Evolutionary conservation across 2,888 invertebrate species (phyloP), one percentile per base, ranked within the genome.

Genomic region (Blastobasis lacticolella): DNA sequence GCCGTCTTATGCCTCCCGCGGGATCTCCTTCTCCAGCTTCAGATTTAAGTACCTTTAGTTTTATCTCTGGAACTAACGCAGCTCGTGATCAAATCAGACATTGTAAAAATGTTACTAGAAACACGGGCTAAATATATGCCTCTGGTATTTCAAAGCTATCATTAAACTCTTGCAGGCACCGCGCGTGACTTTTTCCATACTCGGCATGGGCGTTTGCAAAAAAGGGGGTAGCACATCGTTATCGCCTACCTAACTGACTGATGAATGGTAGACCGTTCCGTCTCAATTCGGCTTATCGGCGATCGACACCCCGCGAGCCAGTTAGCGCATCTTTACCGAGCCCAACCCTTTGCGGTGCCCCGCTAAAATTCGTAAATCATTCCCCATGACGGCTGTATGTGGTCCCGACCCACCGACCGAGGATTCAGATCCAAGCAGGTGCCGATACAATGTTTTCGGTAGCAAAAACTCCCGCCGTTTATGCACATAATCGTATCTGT

Each of bases 261-360:
- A 85, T 87, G 85, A 87, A 87, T 87, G 78, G 82, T 77, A 65
- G 69, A 70, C 67, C 73, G 73, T 81, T 78, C 77, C 79, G 75
- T 81, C 86, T 87, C 84, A 85, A 85, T 87, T 86, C 76, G 83
- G 86, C 73, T 82, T 88, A 87, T 87, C 85, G 64, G 50, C 60
- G 73, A 84, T 81, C 82, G 72, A 73, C 79, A 82, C 81, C 78
- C 75, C 70, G 71, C 70, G 71, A 75, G 83, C 85, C 85, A 86
- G 87, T 87, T 87, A 85, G 82, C 69, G 76, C 69, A 74, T 70
- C 75, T 71, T 75, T 68, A 68, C 63, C 48, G 59, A 63, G 50
- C 53, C 48, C 58, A 59, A 66, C 68, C 66, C 67, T 71, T 64
- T 66, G 60, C 63, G 65, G 65, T 69, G 56, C 53, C 53, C 61